Evolutionary conservation across 2,113 vertebrate species (phyloP), one percentile per base, ranked within the genome.

Genomic region (Caracal caracal): DNA sequence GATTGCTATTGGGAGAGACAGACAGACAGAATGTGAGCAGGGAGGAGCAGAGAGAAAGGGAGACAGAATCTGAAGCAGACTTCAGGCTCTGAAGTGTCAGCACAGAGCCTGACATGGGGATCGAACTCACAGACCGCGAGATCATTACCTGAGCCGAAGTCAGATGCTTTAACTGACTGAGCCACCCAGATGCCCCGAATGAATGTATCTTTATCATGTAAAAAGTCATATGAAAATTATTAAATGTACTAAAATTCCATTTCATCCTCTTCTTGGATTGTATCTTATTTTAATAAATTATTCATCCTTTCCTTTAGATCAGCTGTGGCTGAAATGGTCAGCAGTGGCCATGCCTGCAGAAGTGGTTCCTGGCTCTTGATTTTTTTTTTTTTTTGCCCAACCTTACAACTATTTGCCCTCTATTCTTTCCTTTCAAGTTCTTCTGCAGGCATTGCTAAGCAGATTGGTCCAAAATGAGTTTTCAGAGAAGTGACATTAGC

Each of bases 171-270:
- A 43, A 43, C 43, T 43, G 43, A 43, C 43, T 43, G 43, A 43
- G 8, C 43, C 43, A 43, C 43, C 43, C 43, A 43, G 43, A 43
- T 43, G 43, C 43, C 43, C 43, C 6, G n/a, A 51, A 56, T 24
- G 10, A 90, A 35, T 59, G 15, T 61, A 35, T 90, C 61, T 79
- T 88, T 63, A 79, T 80, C 49, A 88, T 56, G 3, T 73, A 59
- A 90, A 96, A 73, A 92, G 53, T 85, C n/a, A 80, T 59, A 61
- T 73, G 43, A 70, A 71, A 81, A 79, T 20, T 17, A 71, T 76
- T 88, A 82, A 83, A 53, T 28, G 5, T n/a, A 66, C 47, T 73
- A 75, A 89, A 92, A 59, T 61, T 71, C 12, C 33, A 61, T 68
- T 82, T 95, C 66, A 79, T 76, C 24, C 26, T 90, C 35, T 87